phyloP scores from a whole-genome alignment of 2,888 invertebrate species.

The Bursaphelenchus okinawaensis region DNA sequence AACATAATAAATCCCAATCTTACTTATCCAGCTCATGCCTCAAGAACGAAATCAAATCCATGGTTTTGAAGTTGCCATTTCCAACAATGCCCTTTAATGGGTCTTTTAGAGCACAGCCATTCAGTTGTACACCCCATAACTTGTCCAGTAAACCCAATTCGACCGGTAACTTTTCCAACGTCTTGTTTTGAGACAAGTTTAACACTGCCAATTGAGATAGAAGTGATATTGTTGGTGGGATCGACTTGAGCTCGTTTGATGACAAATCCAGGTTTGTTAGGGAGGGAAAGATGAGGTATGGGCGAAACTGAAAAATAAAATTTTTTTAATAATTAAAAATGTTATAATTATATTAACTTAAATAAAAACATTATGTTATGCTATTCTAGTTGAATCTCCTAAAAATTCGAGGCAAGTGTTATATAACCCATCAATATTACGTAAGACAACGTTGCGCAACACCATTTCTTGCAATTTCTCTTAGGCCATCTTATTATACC shows the following conservation, averaged over 20 bases:
- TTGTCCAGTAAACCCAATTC: constrained; percentile 87
- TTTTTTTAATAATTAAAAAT: too few relatives aligned
- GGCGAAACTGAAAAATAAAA: constrained; percentile 21
- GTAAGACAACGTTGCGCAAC: too few relatives aligned
- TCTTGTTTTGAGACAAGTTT: constrained; percentile 77
- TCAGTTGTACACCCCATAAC: constrained; percentile 91
- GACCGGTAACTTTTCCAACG: constrained; percentile 69
- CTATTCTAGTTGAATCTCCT: too few relatives aligned
- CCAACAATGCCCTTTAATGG: constrained; percentile 84
- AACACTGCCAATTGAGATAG: constrained; percentile 82
- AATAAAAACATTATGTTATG: too few relatives aligned
- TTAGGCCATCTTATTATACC: too few relatives aligned
- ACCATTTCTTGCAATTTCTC: too few relatives aligned
- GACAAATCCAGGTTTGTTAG: constrained; percentile 90
- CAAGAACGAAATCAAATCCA: constrained; percentile 84
- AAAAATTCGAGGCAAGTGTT: too few relatives aligned
- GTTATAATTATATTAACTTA: too few relatives aligned
- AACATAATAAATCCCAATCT: constrained; percentile 29
- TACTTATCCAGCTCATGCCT: constrained; percentile 67
- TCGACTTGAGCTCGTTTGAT: constrained; percentile 73
- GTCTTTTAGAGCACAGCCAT: constrained; percentile 74
- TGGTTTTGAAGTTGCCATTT: constrained; percentile 83
- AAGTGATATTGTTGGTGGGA: constrained; percentile 75
- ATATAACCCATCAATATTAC: too few relatives aligned
- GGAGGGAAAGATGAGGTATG: constrained; percentile 75